Evolutionary conservation across 2,797 vertebrate species (phyloP).

Genomic region (Malacoctenus gilli): DNA sequence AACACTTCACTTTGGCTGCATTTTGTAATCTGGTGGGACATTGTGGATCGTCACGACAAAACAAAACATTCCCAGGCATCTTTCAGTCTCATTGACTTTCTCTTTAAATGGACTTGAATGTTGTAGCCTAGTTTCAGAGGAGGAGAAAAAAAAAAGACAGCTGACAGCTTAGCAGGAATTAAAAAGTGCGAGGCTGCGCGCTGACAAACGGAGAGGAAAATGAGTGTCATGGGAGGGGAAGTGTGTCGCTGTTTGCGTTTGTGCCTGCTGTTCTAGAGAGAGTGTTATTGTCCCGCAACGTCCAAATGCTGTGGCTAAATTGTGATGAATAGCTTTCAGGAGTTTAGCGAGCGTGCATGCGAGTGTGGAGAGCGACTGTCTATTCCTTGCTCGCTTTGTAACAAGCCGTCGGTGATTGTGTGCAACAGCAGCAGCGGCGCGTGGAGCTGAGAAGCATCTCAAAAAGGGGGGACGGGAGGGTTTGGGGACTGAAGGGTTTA

Average conservation of each 20-base stretch:
- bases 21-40: conserved; percentile 11
- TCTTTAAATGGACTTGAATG: conserved; percentile 24
- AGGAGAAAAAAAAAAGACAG: neutral
- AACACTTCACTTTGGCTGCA: neutral
- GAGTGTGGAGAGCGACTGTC: conserved; percentile 23
- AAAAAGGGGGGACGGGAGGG: conserved; percentile 23
- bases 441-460: conserved; percentile 34
- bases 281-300: conserved; percentile 55
- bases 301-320: conserved; percentile 62
- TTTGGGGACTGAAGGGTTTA: conserved; percentile 33
- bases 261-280: conserved; percentile 33
- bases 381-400: conserved; percentile 51
- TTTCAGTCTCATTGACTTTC: conserved; percentile 19
- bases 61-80: neutral
- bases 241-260: conserved; percentile 45
- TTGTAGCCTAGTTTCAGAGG: conserved; percentile 23
- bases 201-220: conserved; percentile 48
- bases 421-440: conserved; percentile 19
- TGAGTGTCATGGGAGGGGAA: conserved; percentile 44
- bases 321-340: conserved; percentile 69
- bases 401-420: conserved; percentile 38
- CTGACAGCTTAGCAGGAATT: conserved; percentile 48
- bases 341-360: conserved; percentile 17
- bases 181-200: conserved; percentile 35
- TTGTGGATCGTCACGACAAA: conserved; percentile 6